These are phyloP conservation scores for Trachops cirrhosus DNA, from an alignment of 2,797 vertebrate genomes.

Conservation along the genomic window DNA sequence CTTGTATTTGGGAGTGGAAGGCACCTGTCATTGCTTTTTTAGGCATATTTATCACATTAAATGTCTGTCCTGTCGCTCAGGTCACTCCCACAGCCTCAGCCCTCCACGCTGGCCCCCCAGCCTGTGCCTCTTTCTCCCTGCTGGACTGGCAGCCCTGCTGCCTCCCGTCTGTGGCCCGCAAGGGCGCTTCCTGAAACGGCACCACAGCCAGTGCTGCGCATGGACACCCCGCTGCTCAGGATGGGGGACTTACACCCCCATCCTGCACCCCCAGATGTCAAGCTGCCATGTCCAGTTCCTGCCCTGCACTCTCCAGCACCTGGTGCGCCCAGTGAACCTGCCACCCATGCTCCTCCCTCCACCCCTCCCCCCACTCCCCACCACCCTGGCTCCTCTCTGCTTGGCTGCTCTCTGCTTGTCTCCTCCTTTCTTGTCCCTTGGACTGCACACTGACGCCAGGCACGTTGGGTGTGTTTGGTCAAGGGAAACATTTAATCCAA, in stretches of 20 bases:
- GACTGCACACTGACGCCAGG: neutral
- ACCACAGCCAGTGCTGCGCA: accelerated
- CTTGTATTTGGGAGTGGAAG: accelerated
- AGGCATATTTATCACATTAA: accelerated
- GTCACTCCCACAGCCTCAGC: accelerated
- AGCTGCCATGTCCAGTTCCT: neutral
- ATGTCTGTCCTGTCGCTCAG: accelerated
- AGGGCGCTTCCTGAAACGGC: neutral
- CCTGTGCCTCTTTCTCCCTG: neutral
- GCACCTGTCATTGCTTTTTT: accelerated
- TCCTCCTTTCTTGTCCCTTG: neutral
- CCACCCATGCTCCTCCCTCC: neutral
- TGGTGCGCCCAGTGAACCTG: accelerated
- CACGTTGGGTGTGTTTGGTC: neutral
- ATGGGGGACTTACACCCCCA: accelerated
- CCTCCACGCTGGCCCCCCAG: neutral
- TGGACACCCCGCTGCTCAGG: neutral
- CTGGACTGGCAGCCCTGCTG: neutral
- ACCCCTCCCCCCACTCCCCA: no score
- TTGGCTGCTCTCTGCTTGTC: neutral
- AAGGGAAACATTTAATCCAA: neutral
- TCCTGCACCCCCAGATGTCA: no score
- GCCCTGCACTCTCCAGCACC: no score
- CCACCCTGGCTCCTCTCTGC: neutral
- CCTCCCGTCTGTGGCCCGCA: neutral